Evolutionary conservation across 2,888 invertebrate species (phyloP).

Genomic region (Epirrita christyi): DNA sequence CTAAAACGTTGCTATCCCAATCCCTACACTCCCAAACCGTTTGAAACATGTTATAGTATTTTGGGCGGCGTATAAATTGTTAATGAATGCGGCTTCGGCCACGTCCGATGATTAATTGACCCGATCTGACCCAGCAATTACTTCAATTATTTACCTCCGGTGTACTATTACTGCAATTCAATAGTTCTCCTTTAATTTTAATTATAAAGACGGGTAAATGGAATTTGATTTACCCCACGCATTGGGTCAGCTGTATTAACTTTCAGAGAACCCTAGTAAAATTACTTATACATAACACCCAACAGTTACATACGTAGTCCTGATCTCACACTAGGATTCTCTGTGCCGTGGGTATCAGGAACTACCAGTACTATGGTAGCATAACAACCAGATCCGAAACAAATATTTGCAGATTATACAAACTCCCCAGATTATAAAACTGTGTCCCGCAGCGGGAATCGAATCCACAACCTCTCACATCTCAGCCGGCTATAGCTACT

Average conservation of each 20-base stretch:
- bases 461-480: no score
- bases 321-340: no score
- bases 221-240: slow-evolving; percentile 8
- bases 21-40: slow-evolving; percentile 24
- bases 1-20: slow-evolving; percentile 32
- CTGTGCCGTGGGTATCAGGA: no score
- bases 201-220: slow-evolving; percentile 41
- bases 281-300: no score
- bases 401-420: no score
- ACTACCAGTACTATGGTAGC: no score
- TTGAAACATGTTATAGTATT: slow-evolving; percentile 54
- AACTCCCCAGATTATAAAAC: no score
- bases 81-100: slow-evolving; percentile 62
- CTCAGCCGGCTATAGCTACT: no score
- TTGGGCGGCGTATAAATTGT: slow-evolving; percentile 67
- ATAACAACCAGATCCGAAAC: no score
- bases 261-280: neutral
- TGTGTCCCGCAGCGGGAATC: no score
- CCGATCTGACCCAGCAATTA: slow-evolving; percentile 79
- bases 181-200: slow-evolving; percentile 55
- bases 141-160: slow-evolving; percentile 82
- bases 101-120: slow-evolving; percentile 81
- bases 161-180: slow-evolving; percentile 55
- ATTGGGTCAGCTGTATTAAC: neutral
- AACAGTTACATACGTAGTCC: no score